Conservation (phyloP, 1,140 invertebrate species). For the Atta cephalotes region DNA sequence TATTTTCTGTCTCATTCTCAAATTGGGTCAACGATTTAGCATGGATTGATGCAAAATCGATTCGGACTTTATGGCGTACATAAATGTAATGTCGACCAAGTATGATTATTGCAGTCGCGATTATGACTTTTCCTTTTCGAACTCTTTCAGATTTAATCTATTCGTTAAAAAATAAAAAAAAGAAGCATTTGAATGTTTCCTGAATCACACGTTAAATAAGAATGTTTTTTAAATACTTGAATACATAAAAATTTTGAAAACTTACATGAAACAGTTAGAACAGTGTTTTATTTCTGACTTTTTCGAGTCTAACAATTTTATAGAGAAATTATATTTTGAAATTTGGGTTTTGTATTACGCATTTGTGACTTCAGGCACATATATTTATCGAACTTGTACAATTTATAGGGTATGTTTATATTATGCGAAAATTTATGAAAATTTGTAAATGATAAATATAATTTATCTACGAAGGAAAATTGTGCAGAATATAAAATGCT, state of each 20-base stretch:
- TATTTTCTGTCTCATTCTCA: constrained; percentile 4
- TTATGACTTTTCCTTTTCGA: background rate
- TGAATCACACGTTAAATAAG: background rate
- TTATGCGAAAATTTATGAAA: too few species aligned
- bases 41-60: constrained; percentile 21
- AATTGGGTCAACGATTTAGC: constrained; percentile 13
- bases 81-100: background rate
- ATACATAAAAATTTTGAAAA: background rate
- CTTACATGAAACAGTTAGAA: background rate
- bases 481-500: too few species aligned
- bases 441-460: too few species aligned
- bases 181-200: background rate
- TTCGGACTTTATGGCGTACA: background rate
- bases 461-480: too few species aligned
- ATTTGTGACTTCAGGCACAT: background rate
- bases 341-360: background rate
- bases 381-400: too few species aligned
- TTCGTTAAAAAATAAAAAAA: background rate
- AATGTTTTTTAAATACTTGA: background rate
- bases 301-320: constrained; percentile 4
- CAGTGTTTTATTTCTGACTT: background rate
- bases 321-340: background rate
- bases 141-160: background rate
- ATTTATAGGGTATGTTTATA: too few species aligned
- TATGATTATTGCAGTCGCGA: constrained; percentile 9